A percentile compares a stretch with the other conserved stretches of the same genome.
Conservation (phyloP, 2,797 vertebrate species). For the Antrozous pallidus region DNA sequence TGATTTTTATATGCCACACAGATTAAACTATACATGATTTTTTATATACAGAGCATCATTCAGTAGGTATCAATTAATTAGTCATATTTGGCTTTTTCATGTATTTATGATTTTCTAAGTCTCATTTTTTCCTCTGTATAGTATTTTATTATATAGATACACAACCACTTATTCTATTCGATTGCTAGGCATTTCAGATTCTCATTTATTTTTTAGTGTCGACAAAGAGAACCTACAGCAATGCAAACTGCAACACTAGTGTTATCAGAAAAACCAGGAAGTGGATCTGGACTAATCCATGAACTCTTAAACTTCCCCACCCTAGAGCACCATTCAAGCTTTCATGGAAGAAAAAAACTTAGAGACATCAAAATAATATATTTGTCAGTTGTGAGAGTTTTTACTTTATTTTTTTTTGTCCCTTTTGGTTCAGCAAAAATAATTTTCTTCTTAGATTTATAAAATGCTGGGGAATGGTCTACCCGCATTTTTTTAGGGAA, state of each 20-base stretch:
- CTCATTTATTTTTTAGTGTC: background rate
- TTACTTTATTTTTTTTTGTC: background rate
- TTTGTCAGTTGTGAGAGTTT: background rate
- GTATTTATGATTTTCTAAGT: background rate
- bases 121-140: background rate
- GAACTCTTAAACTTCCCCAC: background rate
- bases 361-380: constrained; percentile 28
- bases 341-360: background rate
- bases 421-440: background rate
- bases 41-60: background rate
- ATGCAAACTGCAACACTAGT: background rate
- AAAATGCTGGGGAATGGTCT: background rate
- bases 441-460: background rate
- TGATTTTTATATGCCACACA: background rate
- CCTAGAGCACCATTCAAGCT: background rate
- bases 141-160: background rate
- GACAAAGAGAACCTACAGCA: background rate
- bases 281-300: background rate
- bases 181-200: background rate
- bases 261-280: background rate
- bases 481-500: background rate
- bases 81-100: background rate
- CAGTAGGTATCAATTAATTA: background rate
- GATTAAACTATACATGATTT: background rate
- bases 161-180: background rate